These are phyloP conservation scores for Rhingia campestris DNA, from an alignment of 2,888 invertebrate genomes.

Conservation along the genomic window DNA sequence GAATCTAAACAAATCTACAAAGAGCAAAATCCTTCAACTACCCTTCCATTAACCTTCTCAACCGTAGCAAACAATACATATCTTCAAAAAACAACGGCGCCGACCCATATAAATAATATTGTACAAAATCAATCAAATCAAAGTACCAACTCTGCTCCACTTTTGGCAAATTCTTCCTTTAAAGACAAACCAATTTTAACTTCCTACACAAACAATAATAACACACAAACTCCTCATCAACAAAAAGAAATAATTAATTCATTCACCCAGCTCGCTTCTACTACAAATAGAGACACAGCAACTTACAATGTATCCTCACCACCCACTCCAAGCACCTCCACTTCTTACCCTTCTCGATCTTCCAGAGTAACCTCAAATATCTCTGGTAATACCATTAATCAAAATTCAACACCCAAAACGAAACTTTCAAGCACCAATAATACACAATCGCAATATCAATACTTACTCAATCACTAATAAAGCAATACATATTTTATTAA, in stretches of 20 bases:
- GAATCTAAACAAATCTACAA: constrained; percentile 13
- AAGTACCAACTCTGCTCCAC: not conserved
- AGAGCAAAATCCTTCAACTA: not conserved
- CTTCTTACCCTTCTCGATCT: too few species aligned
- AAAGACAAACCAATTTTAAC: too few species aligned
- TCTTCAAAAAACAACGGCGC: too few species aligned
- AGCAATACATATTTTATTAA: constrained; percentile 4
- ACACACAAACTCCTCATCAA: too few species aligned
- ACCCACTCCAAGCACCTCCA: too few species aligned
- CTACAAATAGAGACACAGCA: constrained; percentile 1
- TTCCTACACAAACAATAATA: not conserved
- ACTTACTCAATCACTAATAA: not conserved
- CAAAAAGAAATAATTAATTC: not conserved
- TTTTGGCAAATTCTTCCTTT: too few species aligned
- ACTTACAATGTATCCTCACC: not conserved
- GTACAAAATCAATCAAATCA: not conserved
- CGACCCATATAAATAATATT: too few species aligned
- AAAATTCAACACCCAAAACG: too few species aligned
- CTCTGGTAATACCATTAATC: not conserved
- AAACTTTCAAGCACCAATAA: not conserved
- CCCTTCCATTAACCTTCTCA: not conserved
- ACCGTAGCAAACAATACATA: too few species aligned
- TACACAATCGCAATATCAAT: constrained; percentile 4
- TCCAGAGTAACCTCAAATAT: not conserved
- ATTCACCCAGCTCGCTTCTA: not conserved